Percentiles rank a stretch among this genome's conserved stretches.
These are phyloP conservation scores for Oscheius onirici DNA, from an alignment of 2,888 invertebrate genomes.

Conservation along the genomic window DNA sequence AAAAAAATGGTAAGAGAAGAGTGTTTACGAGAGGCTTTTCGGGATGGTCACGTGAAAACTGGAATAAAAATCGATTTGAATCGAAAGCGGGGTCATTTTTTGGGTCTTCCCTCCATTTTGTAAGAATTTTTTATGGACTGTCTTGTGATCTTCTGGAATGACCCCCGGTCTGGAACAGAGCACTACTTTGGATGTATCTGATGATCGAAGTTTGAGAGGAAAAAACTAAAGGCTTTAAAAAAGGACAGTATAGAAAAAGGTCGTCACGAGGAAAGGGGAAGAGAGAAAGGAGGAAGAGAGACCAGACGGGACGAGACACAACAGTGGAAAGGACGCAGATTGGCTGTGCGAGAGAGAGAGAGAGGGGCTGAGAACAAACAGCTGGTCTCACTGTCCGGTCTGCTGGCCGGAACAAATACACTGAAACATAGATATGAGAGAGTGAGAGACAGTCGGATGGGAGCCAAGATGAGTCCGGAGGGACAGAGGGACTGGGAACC, in stretches of 20 bases:
- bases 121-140: not conserved
- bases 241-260: not conserved
- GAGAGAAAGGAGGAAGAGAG: not conserved
- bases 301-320: constrained; percentile 6
- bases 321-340: constrained; percentile 6
- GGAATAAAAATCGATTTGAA: not conserved
- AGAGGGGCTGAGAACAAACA: no score
- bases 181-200: no score
- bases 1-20: not conserved
- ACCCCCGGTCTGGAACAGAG: no score
- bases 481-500: no score
- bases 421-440: not conserved
- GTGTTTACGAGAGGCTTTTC: not conserved
- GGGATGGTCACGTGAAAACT: not conserved
- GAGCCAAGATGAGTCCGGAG: no score
- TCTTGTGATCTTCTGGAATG: no score
- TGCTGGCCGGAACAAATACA: not conserved
- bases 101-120: not conserved
- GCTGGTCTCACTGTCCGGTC: constrained; percentile 25
- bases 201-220: no score
- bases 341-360: not conserved
- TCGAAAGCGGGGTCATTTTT: not conserved
- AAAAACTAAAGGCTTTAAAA: not conserved
- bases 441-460: no score
- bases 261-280: constrained; percentile 3